These are phyloP conservation scores for Falco punctatus DNA, from an alignment of 2,113 vertebrate genomes.

Conservation along the genomic window DNA sequence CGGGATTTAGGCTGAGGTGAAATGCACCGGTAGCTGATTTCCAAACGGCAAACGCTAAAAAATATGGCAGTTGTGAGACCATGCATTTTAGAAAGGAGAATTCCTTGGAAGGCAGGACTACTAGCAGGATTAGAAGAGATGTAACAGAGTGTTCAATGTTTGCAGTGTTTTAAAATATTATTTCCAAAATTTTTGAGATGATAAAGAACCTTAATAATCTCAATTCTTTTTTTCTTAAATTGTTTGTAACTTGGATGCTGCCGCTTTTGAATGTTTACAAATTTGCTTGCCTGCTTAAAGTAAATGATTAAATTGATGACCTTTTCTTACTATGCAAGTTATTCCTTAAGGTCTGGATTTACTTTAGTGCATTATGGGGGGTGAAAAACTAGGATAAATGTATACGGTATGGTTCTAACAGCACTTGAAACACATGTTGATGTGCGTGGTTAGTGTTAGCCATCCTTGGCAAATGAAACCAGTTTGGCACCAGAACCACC, in stretches of 20 bases:
- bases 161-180: conserved; percentile 77
- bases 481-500: conserved; percentile 8
- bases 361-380: conserved; percentile 44
- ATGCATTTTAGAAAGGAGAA: conserved; percentile 66
- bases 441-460: background rate
- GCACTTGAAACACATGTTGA: background rate
- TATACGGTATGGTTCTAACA: background rate
- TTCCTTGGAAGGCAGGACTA: conserved; percentile 54
- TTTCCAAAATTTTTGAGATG: conserved; percentile 71
- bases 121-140: conserved; percentile 66
- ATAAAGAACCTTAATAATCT: conserved; percentile 75
- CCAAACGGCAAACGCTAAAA: conserved; percentile 51
- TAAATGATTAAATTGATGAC: conserved; percentile 82
- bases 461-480: background rate
- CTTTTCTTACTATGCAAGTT: conserved; percentile 80
- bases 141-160: conserved; percentile 69
- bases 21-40: conserved; percentile 28
- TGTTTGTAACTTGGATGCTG: conserved; percentile 84
- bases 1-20: conserved; percentile 77
- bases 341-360: conserved; percentile 74
- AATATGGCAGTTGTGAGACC: conserved; percentile 48
- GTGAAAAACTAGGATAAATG: background rate
- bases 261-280: conserved; percentile 86
- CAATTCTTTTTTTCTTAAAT: conserved; percentile 76
- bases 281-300: conserved; percentile 83